A percentile compares a stretch with the other conserved stretches of the same genome.
Conservation (phyloP, 92 coral and sea anemone genomes). For the Micromussa lordhowensis region DNA sequence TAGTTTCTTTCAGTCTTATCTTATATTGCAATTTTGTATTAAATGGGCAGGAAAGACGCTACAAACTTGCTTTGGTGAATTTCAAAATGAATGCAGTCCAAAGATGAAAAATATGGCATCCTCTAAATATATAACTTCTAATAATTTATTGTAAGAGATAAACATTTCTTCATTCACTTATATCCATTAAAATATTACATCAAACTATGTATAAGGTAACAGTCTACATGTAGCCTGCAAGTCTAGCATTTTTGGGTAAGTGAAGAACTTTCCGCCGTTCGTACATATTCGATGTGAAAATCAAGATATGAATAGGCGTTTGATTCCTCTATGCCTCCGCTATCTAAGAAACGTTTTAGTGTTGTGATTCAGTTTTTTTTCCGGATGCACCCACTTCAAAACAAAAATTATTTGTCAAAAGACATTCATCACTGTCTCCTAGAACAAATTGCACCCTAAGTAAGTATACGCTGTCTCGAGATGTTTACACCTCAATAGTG, state of each 20-base stretch:
- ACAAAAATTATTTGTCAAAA: too few relatives aligned
- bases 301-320: background rate
- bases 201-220: background rate
- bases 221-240: background rate
- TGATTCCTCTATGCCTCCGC: background rate
- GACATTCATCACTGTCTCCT: too few relatives aligned
- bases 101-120: background rate
- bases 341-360: background rate
- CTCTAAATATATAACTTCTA: too few relatives aligned
- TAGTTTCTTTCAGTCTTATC: too few relatives aligned
- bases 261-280: background rate
- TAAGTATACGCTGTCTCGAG: too few relatives aligned
- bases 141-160: background rate
- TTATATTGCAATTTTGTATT: background rate
- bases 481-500: too few relatives aligned
- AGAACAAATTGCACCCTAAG: too few relatives aligned
- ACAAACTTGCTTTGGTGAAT: background rate
- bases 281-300: background rate
- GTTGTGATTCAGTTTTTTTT: too few relatives aligned
- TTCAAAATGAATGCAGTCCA: background rate
- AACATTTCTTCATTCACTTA: background rate
- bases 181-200: background rate
- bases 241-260: background rate
- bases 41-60: background rate
- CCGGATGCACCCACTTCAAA: too few relatives aligned